phyloP scores from a whole-genome alignment of 1,140 invertebrate genomes.

The Chymomyza costata region DNA sequence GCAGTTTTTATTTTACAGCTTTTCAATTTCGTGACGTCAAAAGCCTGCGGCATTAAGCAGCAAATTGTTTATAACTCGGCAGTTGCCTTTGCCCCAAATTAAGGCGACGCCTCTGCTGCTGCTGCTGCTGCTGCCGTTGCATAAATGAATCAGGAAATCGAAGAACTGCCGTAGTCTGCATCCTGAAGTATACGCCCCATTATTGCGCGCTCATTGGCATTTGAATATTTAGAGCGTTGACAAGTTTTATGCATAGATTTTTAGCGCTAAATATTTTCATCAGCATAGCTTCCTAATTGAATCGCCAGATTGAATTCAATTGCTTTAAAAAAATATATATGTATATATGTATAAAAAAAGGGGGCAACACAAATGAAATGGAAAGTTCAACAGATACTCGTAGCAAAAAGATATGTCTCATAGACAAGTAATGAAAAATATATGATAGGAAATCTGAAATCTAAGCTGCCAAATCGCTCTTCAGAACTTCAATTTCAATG shows the following conservation, averaged over 20 bases:
- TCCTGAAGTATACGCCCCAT: slow-evolving; percentile 28
- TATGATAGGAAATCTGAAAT: too few relatives aligned
- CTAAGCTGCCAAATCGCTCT: too few relatives aligned
- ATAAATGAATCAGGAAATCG: slow-evolving; percentile 73
- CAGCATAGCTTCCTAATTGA: slow-evolving; percentile 66
- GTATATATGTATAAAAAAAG: too few relatives aligned
- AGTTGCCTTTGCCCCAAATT: slow-evolving; percentile 27
- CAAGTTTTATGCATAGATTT: slow-evolving; percentile 47
- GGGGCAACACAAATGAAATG: too few relatives aligned
- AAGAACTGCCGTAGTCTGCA: slow-evolving; percentile 42
- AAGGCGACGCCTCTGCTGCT: too few relatives aligned
- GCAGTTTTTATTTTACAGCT: slow-evolving; percentile 20
- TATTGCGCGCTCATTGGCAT: not conserved
- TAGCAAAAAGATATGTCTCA: too few relatives aligned
- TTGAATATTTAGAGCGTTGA: slow-evolving; percentile 31
- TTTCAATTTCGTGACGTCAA: slow-evolving; percentile 54
- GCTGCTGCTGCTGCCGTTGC: slow-evolving; percentile 23
- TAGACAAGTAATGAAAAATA: too few relatives aligned
- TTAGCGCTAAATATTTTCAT: slow-evolving; percentile 63
- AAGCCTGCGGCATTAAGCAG: slow-evolving; percentile 26
- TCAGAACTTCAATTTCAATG: too few relatives aligned
- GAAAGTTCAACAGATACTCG: too few relatives aligned
- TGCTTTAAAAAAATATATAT: too few relatives aligned
- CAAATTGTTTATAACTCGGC: slow-evolving; percentile 66
- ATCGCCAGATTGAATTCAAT: slow-evolving; percentile 13